A percentile compares a stretch with the other conserved stretches of the same genome.
Evolutionary conservation across 2,113 vertebrate species (phyloP).

Genomic region (Ondatra zibethicus): DNA sequence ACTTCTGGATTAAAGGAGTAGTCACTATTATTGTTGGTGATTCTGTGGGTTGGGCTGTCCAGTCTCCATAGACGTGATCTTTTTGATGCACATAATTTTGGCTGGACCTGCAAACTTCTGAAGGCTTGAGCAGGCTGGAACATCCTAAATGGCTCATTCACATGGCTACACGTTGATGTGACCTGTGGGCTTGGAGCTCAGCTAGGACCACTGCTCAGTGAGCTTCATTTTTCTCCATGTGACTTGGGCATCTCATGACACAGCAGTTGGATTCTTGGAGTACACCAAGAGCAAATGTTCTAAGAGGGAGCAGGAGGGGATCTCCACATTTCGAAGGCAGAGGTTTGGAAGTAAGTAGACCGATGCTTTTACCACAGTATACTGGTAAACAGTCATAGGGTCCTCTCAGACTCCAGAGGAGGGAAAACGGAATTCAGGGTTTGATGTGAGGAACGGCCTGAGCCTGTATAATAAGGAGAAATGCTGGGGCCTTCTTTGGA

Average conservation of each 20-base stretch:
- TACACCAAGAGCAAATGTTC: not conserved
- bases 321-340: not conserved
- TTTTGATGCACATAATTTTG: not conserved
- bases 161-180: not conserved
- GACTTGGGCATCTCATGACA: not conserved
- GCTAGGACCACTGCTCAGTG: not conserved
- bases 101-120: not conserved
- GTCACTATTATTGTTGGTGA: not conserved
- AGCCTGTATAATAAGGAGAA: not conserved
- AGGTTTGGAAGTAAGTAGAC: not conserved
- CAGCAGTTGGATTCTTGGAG: not conserved
- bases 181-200: not conserved
- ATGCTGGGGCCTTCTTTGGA: not conserved
- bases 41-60: not conserved
- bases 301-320: not conserved
- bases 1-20: not conserved
- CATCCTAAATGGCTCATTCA: not conserved
- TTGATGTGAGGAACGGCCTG: not conserved
- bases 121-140: not conserved
- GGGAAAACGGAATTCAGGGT: not conserved
- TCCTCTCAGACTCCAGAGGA: not conserved
- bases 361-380: rapidly evolving
- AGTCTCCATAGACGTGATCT: not conserved
- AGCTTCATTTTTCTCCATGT: not conserved
- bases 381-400: not conserved